Evolutionary conservation across 2,797 vertebrate species (phyloP), one percentile per base, ranked within the genome.

Genomic region (Sebastes itinus): DNA sequence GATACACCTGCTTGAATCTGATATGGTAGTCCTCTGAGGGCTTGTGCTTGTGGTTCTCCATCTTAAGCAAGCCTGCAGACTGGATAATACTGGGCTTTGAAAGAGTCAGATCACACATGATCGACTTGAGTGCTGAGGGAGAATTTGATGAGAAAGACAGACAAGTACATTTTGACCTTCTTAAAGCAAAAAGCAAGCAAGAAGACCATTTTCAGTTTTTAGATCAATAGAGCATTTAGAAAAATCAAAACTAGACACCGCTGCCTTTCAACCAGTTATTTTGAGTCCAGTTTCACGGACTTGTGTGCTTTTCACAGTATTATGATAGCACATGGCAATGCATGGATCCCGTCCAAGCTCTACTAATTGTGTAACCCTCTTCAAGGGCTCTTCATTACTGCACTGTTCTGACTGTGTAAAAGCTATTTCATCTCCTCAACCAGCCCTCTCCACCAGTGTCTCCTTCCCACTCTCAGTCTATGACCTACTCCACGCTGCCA

Each of bases 361-460:
- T 27, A 22, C 78, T 90, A 86, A 90, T 88, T 88, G 79, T 88
- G 84, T 87, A 87, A 87, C 78, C 78, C 73, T 86, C 63, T 89
- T 85, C 64, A 88, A 82, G 68, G 55, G 82, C 84, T 77, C 84
- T 92, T 91, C 87, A 92, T 88, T 84, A 83, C 72, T 46, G 59
- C 64, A 20, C 75, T 86, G 58, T 75, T 88, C 86, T 83, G 81
- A 82, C 79, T 84, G 78, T 78, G 72, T 81, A 82, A 90, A 91
- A 86, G 80, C 83, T 79, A 81, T 88, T 90, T 81, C 83, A 87
- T 85, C 80, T 87, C 86, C 85, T 92, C 83, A 77, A 89, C 87
- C 77, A 83, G 14, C 75, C 74, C 80, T 86, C 86, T 91, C 79
- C 77, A 86, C 77, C 70, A 77, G 73, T 69, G 78, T 87, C 77